Base-by-base conservation (phyloP, 2,797 vertebrate species). In the Heteromormyrus szaboi region DNA sequence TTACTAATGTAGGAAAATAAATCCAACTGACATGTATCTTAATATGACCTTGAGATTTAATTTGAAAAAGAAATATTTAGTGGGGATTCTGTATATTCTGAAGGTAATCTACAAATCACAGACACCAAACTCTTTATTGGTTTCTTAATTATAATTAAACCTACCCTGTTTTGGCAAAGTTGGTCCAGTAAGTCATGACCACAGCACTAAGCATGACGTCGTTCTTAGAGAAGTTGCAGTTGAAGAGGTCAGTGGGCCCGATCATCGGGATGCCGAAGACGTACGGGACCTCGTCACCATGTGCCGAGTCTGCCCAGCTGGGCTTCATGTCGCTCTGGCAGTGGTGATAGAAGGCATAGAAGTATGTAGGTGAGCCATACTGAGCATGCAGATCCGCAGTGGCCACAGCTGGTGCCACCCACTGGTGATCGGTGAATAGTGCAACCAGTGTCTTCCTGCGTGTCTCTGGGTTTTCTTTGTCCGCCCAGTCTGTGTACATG, bases 401-500 rank as follows among this genome's bases (percentile, higher is more conserved):
- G 89, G 98, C 98, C 33, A 99, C 97, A 0, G 98, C 98, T 0
- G 98, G 98, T 0, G 98, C 98, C 92, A 99, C 98, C 98, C 98
- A 99, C 90, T 99, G 98, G 93, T 99, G 98, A 92, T 99, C 98
- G 0, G 98, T 99, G 90, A 99, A 98, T 22, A 99, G 95, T 0
- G 98, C 98, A 0, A 99, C 98, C 90, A 99, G 92, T 0, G 98
- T 98, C 90, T 98, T 99, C 3, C 98, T 93, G 2, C 98, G 95
- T 0, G 98, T 98, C 92, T 98, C 98, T 0, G 98, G 96, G 51
- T 98, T 98, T 91, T 99, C 98, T 4, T 97, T 97, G 89, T 99
- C 98, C 0, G 98, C 98, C 98, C 98, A 99, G 93, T 99, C 98
- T 0, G 98, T 99, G 95, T 99, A 99, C 98, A 99, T 99, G 94